Evolutionary conservation across 2,888 invertebrate species (phyloP), one percentile per base, ranked within the genome.

Genomic region (Zonitis immaculata): DNA sequence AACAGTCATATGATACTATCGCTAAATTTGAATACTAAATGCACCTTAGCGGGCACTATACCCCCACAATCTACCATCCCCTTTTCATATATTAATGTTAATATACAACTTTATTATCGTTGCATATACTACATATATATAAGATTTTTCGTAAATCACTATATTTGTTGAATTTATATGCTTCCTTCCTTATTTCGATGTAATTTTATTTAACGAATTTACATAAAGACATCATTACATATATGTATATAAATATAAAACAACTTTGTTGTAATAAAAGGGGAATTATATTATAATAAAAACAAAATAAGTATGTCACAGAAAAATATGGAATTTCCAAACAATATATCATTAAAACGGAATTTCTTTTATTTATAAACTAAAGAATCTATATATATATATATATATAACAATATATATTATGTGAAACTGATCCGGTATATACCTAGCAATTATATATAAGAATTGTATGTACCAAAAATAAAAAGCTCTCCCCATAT

Each of bases 1-100:
- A 64, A 61, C 67, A 71, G 72, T 68, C 69, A 71, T 67, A 62
- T 62, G 74, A 74, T 73, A 73, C 71, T 72, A 73, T 73, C 73
- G 69, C 63, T 59, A 61, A 64, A 69, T 70, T 69, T 70, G 69
- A 70, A 70, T 71, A 70, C 71, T 70, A 71, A 70, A 69, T 70
- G 68, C 64, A 64, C 65, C 65, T 64, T n/a, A 65, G 60, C 59
- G 65, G 65, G 62, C 50, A 60, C 54, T 58, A 42, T 22, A 20
- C 5, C 20, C 8, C 22, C 30, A 16, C 14, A 7, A 9, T 45
- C 7, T 26, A 4, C 8, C 22, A 11, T 6, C 12, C 2, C 7
- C 12, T 16, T 43, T 12, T 4, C n/a, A n/a, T n/a, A n/a, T n/a
- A n/a, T n/a, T n/a, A n/a, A n/a, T n/a, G n/a, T n/a, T n/a, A n/a